Base-by-base conservation (phyloP, 2,113 vertebrate species). In the Menidia beryllina region DNA sequence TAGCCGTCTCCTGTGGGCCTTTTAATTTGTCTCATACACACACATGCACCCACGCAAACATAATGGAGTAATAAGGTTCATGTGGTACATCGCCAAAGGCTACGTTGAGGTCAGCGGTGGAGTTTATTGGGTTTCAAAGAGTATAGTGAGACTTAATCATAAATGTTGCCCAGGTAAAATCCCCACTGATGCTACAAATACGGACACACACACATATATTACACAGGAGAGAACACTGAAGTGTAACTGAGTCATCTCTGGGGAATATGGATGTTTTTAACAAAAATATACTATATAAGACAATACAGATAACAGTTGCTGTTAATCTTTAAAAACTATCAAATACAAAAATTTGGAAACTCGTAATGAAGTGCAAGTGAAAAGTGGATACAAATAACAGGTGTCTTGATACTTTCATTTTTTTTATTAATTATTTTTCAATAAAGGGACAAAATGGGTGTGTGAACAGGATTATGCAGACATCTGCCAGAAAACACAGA, bases 361-460 rank as follows among this genome's bases (percentile, higher is more conserved):
- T 41, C 38, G 6, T 72, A 72, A 66, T 65, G 77, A 64, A 20
- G 14, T 24, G 36, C 72, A 53, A 68, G 60, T 81, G 75, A 73
- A 34, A 6, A 34, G 27, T 70, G 70, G 56, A 88, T 72, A 85
- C 58, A 86, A 82, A 95, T 93, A 91, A 95, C 94, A 93, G 91
- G 94, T 94, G 69, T 75, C 62, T 34, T 77, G 89, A 94, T 95
- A 94, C 94, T 98, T 98, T 96, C 95, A 95, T 90, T 84, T 89
- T 95, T 96, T 96, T 96, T 97, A 96, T 98, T 98, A 90, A 92
- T 91, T 91, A 86, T 96, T 97, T 97, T 98, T 98, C 94, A 96
- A 97, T 98, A 98, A 97, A 98, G 96, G 96, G 98, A 98, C 96
- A 98, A 97, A 98, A 99, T 98, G 97, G 96, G 96, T 96, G 95